Percentiles rank a stretch among this genome's conserved stretches.
phyloP scores from a whole-genome alignment of 2,888 invertebrate species.

The Tribolium freemani region DNA sequence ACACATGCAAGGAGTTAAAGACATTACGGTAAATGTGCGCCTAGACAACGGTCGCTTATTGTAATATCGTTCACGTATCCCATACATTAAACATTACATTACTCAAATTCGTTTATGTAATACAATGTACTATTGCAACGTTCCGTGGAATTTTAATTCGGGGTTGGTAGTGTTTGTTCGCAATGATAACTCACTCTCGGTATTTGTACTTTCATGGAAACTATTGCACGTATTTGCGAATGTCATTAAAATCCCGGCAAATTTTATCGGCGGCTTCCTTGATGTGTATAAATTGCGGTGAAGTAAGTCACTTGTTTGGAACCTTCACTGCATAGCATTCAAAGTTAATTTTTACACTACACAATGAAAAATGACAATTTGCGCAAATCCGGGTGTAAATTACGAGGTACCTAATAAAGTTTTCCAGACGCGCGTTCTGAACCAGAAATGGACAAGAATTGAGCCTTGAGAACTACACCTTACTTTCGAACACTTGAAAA shows the following conservation, averaged over 20 bases:
- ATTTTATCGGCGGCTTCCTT: background rate
- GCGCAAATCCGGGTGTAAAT: background rate
- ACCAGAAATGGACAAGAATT: slow-evolving; percentile 4
- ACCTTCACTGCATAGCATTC: slow-evolving; percentile 11
- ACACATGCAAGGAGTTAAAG: slow-evolving; percentile 19
- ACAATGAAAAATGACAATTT: slow-evolving; percentile 3
- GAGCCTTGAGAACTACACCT: slow-evolving; percentile 41
- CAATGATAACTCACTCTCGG: background rate
- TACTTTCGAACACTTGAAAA: slow-evolving; percentile 39
- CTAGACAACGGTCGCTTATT: slow-evolving; percentile 40
- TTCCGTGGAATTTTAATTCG: slow-evolving; percentile 15
- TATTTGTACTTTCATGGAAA: background rate
- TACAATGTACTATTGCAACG: slow-evolving; percentile 17
- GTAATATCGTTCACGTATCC: slow-evolving; percentile 40
- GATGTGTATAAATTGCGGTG: background rate
- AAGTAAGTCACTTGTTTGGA: background rate
- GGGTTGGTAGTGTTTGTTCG: background rate
- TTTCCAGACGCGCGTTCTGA: background rate
- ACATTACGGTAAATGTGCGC: slow-evolving; percentile 44
- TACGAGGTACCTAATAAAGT: background rate
- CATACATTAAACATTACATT: slow-evolving; percentile 36
- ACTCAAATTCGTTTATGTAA: slow-evolving; percentile 37
- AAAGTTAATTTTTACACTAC: slow-evolving; percentile 23
- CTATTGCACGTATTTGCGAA: background rate
- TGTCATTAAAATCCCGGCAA: background rate